Evolutionary conservation across 2,888 invertebrate genomes (phyloP), one percentile per base, ranked within the genome.

Genomic region (Tenthredo livida): DNA sequence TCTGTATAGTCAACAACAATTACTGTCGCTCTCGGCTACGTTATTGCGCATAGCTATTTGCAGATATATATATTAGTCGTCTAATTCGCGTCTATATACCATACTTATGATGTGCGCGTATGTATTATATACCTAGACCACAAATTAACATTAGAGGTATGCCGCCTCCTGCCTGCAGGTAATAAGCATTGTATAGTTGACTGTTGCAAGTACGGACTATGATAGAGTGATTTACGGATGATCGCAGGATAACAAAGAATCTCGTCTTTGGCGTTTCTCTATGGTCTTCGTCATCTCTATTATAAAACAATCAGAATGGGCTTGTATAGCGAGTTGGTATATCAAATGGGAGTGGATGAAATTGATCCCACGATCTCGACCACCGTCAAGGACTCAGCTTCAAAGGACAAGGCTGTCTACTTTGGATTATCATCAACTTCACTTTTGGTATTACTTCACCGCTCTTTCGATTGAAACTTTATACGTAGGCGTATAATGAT

Each of bases 261-360:
- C 29, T 47, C 70, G 83, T 67, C 83, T 80, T 10, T 47, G n/a
- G n/a, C 29, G n/a, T 77, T 29, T 77, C 75, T 15, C 40, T 25
- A 25, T 25, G 40, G 47, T 77, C 47, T 67, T 29, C 40, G 47
- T 83, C 58, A 83, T 83, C 47, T 65, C 83, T 33, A 50, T 65
- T 83, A 67, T 83, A 65, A 70, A 50, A 83, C 47, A 83, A 83
- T 83, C 67, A 83, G 21, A 15, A 15, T 10, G 43, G 29, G 54
- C 58, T 33, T 33, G 80, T 83, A 67, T n/a, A 83, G 40, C 58
- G 75, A 82, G 67, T 70, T 50, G 61, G 50, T 40, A 80, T 21
- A 80, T 67, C n/a, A 67, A 67, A 83, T 83, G 67, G 83, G 70
- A 70, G 43, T 70, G 83, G 65, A 70, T 83, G 83, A 83, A 83